Evolutionary conservation across 2,888 invertebrate species (phyloP), one percentile per base, ranked within the genome.

Genomic region (Mimas tiliae): DNA sequence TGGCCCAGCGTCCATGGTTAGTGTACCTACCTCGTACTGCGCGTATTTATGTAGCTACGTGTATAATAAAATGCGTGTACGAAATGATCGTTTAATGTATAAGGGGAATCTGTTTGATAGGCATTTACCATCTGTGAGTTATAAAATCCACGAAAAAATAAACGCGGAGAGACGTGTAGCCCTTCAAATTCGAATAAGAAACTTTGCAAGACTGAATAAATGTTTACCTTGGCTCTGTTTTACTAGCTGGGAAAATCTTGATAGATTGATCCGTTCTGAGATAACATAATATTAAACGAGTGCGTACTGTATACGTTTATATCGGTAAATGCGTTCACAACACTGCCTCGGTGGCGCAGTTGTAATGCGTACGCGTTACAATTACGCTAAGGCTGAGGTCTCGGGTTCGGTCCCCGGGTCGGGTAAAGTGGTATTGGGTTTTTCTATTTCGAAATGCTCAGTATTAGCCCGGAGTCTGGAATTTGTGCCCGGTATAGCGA

Each of bases 31-130:
- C 19, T 50, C 9, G 75, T 85, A 79, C 82, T 80, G 62, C 70
- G 78, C 79, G 84, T 85, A 85, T 81, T 86, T 86, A 74, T 77
- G 79, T 75, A 75, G 80, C 78, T 76, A 77, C 77, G 80, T 83
- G 83, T 80, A 80, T 83, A 81, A 81, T 77, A 75, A 78, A 79
- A 79, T 34, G 45, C 34, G 58, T 55, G 38, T 38, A 42, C 42
- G 11, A 19, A 62, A 65, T 69, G 6, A 47, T 27, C 11, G 27
- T 33, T 27, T 27, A 27, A 48, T 48, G n/a, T 16, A 16, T 16
- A 3, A 50, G n/a, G 48, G 0, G 50, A 21, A 50, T 16, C 16
- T 16, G 19, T 50, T 50, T 11, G 1, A 50, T 50, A 50, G 19
- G 9, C 8, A 19, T 16, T 50, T 19, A 50, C 50, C 19, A 50